Percentiles rank a stretch among this genome's conserved stretches.
These are phyloP conservation scores for Hypomecis punctinalis DNA, from an alignment of 2,888 invertebrate species.

Conservation along the genomic window DNA sequence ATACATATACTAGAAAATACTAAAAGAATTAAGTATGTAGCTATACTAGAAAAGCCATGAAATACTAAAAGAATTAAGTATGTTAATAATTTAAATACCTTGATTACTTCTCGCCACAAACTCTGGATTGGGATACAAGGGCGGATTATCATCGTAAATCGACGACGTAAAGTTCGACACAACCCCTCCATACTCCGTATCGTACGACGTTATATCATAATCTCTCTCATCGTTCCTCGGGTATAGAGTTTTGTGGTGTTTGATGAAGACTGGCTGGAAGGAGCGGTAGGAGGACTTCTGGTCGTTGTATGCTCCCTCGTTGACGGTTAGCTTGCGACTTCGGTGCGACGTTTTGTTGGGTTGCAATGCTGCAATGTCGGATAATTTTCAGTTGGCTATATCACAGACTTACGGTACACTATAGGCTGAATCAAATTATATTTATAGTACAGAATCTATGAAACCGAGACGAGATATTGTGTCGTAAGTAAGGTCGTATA, in stretches of 20 bases:
- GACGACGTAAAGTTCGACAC: conserved; percentile 81
- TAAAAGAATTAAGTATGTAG: not conserved
- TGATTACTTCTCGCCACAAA: conserved; percentile 68
- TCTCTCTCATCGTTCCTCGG: conserved; percentile 71
- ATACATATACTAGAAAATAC: too few relatives aligned
- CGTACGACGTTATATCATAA: conserved; percentile 77
- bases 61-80: not conserved
- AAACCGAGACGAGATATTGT: too few relatives aligned
- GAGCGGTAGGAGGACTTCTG: conserved; percentile 72
- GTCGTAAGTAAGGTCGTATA: too few relatives aligned
- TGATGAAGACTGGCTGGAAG: conserved; percentile 71
- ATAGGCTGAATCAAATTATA: too few relatives aligned
- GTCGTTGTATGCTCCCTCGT: conserved; percentile 66
- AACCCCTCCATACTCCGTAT: conserved; percentile 78
- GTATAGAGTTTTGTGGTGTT: conserved; percentile 69
- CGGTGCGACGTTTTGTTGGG: conserved; percentile 70
- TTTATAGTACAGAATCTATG: too few relatives aligned
- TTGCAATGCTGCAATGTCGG: conserved; percentile 58
- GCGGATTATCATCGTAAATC: conserved; percentile 80
- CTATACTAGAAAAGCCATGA: too few relatives aligned
- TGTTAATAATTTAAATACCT: conserved; percentile 53
- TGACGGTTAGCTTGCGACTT: conserved; percentile 57
- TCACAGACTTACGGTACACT: too few relatives aligned
- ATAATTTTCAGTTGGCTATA: not conserved
- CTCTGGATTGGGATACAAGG: conserved; percentile 80